Conservation (phyloP, 2,888 invertebrate genomes). For the Cantharis nigra region DNA sequence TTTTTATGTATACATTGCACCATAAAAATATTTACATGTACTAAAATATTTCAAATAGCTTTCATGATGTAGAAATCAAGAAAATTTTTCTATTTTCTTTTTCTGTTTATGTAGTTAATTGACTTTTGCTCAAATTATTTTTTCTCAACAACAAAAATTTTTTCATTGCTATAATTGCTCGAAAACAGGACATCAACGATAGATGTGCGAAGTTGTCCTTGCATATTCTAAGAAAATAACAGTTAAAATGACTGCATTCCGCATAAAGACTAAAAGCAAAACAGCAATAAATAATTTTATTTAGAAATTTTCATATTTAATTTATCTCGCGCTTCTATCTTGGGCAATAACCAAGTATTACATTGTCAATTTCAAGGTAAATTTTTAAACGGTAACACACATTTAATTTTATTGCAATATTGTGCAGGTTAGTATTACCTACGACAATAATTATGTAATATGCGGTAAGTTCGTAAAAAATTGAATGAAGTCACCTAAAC, state of each 20-base stretch:
- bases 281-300: background rate
- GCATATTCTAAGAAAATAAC: background rate
- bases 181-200: background rate
- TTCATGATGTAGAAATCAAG: background rate
- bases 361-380: background rate
- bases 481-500: constrained; percentile 6
- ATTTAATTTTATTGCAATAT: background rate
- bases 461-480: background rate
- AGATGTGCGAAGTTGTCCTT: background rate
- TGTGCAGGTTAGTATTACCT: background rate
- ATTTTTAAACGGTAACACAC: background rate
- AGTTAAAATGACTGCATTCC: background rate
- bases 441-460: background rate
- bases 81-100: background rate
- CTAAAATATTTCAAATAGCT: background rate
- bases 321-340: background rate
- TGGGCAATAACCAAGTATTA: background rate
- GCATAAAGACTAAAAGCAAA: background rate
- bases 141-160: no score
- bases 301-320: background rate
- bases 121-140: no score
- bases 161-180: background rate
- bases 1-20: background rate
- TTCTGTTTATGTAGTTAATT: no score
- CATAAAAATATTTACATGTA: background rate